Percentiles rank a stretch among this genome's conserved stretches.
Evolutionary conservation across 2,113 vertebrate genomes (phyloP).

Genomic region (Saccopteryx bilineata): DNA sequence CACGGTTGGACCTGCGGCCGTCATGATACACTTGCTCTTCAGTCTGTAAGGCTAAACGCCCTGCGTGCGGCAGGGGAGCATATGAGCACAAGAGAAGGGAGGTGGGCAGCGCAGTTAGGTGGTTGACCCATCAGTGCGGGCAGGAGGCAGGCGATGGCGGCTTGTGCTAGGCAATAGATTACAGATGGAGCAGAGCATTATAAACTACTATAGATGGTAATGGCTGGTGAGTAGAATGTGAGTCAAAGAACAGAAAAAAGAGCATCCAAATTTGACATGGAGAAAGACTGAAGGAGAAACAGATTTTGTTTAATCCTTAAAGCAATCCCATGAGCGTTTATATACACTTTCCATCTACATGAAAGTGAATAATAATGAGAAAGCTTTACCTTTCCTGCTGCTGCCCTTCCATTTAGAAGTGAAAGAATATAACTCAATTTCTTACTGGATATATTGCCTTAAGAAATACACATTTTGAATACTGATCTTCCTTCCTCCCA

Average conservation of each 20-base stretch:
- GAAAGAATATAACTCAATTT: background rate
- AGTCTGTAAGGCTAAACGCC: background rate
- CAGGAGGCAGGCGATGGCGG: background rate
- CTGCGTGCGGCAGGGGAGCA: background rate
- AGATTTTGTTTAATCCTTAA: background rate
- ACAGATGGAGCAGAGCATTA: fast-evolving
- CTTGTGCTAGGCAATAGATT: too few relatives aligned
- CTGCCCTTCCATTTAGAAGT: background rate
- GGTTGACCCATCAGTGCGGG: background rate
- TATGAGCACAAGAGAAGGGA: too few relatives aligned
- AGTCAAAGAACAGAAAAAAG: background rate
- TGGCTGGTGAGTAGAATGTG: background rate
- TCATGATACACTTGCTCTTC: background rate
- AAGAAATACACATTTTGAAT: background rate
- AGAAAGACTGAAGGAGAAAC: background rate
- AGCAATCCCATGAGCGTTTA: background rate
- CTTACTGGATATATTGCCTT: background rate
- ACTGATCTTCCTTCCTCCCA: background rate
- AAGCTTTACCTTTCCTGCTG: background rate
- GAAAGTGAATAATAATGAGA: background rate
- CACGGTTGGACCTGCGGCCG: background rate
- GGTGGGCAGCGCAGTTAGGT: too few relatives aligned
- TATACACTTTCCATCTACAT: background rate
- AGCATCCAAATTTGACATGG: background rate
- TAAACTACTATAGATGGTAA: background rate